Evolutionary conservation across 1,140 invertebrate species (phyloP), one percentile per base, ranked within the genome.

Genomic region (Drosophila prosaltans): DNA sequence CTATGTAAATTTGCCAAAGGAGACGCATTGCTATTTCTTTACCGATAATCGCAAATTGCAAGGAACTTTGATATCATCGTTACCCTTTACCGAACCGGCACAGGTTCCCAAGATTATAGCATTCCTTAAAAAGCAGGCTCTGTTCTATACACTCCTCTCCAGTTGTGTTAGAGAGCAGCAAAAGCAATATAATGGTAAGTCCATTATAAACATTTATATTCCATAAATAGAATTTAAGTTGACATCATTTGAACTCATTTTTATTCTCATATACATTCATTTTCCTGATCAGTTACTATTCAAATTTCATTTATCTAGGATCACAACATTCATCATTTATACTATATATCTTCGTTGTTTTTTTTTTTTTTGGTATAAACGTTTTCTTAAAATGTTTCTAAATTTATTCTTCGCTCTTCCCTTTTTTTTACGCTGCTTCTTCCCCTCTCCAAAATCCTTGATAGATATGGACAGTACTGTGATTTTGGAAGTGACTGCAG

Each of bases 11-110:
- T 93, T 99, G 30, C 97, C 97, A 0, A 98, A 98, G 90, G 98
- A 99, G 88, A 95, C 96, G 40, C 98, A 99, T 91, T 97, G 97
- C 90, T 99, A 98, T 91, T 98, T 97, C 91, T 94, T 99, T 93
- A 98, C 97, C 3, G 96, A 97, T 88, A 95, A 95, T 69, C 95
- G 95, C 74, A 95, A 94, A 10, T 94, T 98, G 92, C 95, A 83
- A 58, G 98, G 97, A 2, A 95, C 97, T 36, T 91, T 98, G 79
- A 95, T 99, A 16, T 94, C 94, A 21, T 96, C 95, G 63, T 96
- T 99, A 69, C 97, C 97, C 0, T 99, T 99, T 91, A 98, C 97
- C 2, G 98, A 99, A 93, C 98, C 98, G 2, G 96, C 96, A 6
- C 97, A 98, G 90, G 97, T 99, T n/a, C 95, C 97, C 11, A 95